Percentiles rank a stretch among this genome's conserved stretches.
These are phyloP conservation scores for Semotilus atromaculatus DNA, from an alignment of 2,797 vertebrate species.

Conservation along the genomic window DNA sequence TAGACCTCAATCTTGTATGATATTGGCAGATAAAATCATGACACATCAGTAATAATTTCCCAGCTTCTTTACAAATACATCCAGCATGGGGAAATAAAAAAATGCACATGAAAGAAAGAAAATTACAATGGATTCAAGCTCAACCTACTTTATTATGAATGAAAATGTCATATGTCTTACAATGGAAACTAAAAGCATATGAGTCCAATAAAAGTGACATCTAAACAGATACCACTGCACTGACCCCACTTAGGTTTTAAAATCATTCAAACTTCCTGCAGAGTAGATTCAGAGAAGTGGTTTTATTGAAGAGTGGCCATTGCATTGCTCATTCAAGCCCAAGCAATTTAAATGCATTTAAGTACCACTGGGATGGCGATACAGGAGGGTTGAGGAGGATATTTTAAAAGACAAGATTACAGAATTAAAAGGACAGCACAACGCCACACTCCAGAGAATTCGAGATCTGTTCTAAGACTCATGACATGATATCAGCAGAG, in stretches of 20 bases:
- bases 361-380: not conserved
- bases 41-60: not conserved
- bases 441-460: not conserved
- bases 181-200: conserved; percentile 17
- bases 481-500: not conserved
- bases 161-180: conserved; percentile 4
- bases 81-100: not conserved
- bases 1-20: not conserved
- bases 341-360: not conserved
- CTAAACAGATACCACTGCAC: not conserved
- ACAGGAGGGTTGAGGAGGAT: not conserved
- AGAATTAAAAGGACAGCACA: conserved; percentile 1
- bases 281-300: not conserved
- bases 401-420: not conserved
- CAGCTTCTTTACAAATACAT: not conserved
- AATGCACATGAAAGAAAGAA: not conserved
- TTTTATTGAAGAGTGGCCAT: not conserved
- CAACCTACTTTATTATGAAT: conserved; percentile 36
- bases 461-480: not conserved
- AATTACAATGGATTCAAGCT: not conserved
- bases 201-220: conserved; percentile 25
- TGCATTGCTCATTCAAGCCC: not conserved
- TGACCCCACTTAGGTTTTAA: not conserved
- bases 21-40: not conserved
- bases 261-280: conserved; percentile 14